These are phyloP conservation scores for Sparidentex hasta DNA, from an alignment of 2,797 vertebrate genomes.

Conservation along the genomic window DNA sequence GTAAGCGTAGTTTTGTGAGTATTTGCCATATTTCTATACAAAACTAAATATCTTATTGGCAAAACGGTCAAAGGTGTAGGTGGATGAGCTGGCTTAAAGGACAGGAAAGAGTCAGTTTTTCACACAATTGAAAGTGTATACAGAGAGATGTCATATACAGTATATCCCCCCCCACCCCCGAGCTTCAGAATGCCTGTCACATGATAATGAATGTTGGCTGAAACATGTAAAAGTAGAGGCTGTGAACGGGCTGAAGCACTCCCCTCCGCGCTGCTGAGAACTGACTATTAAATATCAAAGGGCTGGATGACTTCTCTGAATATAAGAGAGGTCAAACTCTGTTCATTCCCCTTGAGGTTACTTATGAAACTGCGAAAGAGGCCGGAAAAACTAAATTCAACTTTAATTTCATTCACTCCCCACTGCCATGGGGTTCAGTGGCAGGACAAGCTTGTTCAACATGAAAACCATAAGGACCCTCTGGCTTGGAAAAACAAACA, in stretches of 20 bases:
- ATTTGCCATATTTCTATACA: not conserved
- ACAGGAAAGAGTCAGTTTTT: not conserved
- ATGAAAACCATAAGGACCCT: slow-evolving; percentile 6
- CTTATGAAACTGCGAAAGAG: not conserved
- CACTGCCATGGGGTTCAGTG: not conserved
- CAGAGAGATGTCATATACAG: not conserved
- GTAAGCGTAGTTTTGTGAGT: not conserved
- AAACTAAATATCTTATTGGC: not conserved
- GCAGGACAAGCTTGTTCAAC: not conserved
- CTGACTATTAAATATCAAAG: slow-evolving; percentile 6
- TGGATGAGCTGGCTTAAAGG: not conserved
- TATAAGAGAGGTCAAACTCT: not conserved
- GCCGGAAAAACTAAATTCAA: slow-evolving; percentile 16
- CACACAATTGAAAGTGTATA: not conserved
- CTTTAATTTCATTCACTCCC: slow-evolving; percentile 7
- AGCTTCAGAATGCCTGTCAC: not conserved
- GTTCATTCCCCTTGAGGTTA: not conserved
- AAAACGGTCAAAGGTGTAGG: not conserved
- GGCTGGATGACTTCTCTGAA: not conserved
- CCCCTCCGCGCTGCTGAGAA: not conserved
- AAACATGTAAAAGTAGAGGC: not conserved
- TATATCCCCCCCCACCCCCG: not conserved
- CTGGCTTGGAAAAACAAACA: not conserved
- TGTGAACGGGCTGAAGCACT: not conserved
- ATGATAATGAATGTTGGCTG: not conserved